Evolutionary conservation across 2,113 vertebrate species (phyloP).

Genomic region (Myotis brandtii): DNA sequence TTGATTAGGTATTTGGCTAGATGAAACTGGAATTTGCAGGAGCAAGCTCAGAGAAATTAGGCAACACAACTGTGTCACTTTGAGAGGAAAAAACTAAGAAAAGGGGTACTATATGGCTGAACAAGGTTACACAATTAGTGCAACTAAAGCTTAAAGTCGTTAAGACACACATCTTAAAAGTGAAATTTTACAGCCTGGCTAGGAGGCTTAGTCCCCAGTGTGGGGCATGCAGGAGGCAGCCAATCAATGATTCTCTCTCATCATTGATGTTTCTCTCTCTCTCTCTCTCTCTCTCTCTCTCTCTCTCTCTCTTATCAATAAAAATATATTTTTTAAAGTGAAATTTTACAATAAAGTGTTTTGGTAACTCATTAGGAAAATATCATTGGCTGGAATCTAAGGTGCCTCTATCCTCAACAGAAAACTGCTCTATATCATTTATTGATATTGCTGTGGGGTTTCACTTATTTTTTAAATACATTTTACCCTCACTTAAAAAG

Average conservation of each 20-base stretch:
- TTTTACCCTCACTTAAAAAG: neutral
- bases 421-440: neutral
- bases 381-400: neutral
- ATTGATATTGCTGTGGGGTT: neutral
- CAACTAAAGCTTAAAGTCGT: neutral
- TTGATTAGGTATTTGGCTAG: neutral
- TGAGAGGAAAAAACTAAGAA: neutral
- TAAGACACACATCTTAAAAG: neutral
- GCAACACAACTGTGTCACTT: neutral
- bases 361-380: neutral
- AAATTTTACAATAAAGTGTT: neutral
- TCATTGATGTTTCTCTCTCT: too few species aligned
- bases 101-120: neutral
- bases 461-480: neutral
- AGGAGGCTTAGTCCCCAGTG: too few species aligned
- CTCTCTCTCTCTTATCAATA: too few species aligned
- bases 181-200: neutral
- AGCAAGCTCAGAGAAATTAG: neutral
- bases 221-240: too few species aligned
- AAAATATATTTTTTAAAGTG: too few species aligned
- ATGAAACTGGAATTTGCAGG: neutral
- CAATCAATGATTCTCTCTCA: too few species aligned
- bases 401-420: neutral
- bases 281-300: too few species aligned
- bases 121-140: neutral